Evolutionary conservation across 2,113 vertebrate species (phyloP).

Genomic region (Lates calcarifer): DNA sequence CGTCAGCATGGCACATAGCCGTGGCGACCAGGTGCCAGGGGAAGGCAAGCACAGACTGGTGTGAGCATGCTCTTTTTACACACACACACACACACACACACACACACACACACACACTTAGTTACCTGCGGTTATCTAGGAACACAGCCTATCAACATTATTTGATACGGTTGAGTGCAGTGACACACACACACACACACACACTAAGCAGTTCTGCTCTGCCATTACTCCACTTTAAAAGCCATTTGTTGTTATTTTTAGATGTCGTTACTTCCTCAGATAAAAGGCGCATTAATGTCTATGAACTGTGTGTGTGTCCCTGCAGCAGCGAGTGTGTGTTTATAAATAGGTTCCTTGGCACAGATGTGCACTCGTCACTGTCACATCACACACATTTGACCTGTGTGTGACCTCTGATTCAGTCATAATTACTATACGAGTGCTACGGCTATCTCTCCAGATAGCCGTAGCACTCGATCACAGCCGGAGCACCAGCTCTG

Average conservation of each 20-base stretch:
- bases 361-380: conserved; percentile 6
- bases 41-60: too few relatives aligned
- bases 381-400: conserved; percentile 36
- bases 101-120: conserved; percentile 8
- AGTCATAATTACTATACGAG: neutral
- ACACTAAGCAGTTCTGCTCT: conserved; percentile 14
- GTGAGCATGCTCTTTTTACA: too few relatives aligned
- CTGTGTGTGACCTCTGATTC: conserved; percentile 21
- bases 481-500: neutral
- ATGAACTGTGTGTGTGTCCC: neutral
- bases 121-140: conserved; percentile 1
- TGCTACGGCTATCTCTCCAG: too few relatives aligned
- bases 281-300: conserved; percentile 45
- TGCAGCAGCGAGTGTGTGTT: neutral
- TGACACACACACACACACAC: neutral
- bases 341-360: conserved; percentile 50
- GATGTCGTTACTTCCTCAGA: conserved; percentile 43
- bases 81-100: conserved; percentile 15
- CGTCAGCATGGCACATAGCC: conserved; percentile 37
- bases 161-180: conserved; percentile 36
- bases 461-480: neutral
- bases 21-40: conserved; percentile 68
- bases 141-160: conserved; percentile 9
- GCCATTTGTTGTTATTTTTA: conserved; percentile 66
- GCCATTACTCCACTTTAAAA: conserved; percentile 46